These are phyloP conservation scores for Mylabris sibirica DNA, from an alignment of 2,888 invertebrate species.

Conservation along the genomic window DNA sequence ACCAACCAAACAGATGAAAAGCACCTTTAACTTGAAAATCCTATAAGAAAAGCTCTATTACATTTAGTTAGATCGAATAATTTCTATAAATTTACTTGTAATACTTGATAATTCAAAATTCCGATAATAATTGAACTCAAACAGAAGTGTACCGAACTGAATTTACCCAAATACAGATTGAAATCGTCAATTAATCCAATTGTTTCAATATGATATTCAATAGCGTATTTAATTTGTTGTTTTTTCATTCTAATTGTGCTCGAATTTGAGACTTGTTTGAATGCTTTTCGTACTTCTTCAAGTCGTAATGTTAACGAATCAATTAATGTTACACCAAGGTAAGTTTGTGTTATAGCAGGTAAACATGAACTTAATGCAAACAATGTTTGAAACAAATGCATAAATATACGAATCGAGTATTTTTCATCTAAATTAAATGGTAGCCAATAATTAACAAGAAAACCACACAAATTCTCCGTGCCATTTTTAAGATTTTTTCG, in stretches of 20 bases:
- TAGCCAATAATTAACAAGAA: background rate
- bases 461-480: background rate
- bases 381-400: background rate
- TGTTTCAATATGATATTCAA: background rate
- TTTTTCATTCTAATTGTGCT: background rate
- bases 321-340: background rate
- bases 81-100: background rate
- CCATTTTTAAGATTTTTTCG: background rate
- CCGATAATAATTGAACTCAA: constrained; percentile 3
- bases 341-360: background rate
- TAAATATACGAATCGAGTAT: background rate
- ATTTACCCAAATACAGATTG: background rate
- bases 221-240: background rate
- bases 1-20: background rate
- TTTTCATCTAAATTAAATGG: background rate
- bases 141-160: background rate
- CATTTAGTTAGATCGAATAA: background rate
- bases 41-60: background rate
- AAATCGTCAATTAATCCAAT: background rate
- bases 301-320: background rate
- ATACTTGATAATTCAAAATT: background rate
- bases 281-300: background rate
- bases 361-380: background rate
- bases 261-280: background rate
- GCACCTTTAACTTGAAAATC: background rate